Conservation (phyloP, 2,797 vertebrate genomes). For the Carapus acus region DNA sequence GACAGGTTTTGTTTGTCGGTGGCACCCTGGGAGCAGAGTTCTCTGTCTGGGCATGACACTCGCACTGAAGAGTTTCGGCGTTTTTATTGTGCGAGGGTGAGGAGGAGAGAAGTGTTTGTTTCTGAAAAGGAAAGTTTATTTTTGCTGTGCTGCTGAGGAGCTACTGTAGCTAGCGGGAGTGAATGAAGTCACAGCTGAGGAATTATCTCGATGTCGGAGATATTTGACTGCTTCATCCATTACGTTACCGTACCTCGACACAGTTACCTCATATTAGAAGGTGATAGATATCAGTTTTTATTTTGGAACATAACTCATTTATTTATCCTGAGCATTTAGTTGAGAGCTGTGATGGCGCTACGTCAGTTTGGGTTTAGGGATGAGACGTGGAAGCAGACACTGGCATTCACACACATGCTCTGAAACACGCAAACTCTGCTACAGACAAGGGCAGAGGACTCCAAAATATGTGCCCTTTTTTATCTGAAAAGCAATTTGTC, state of each 20-base stretch:
- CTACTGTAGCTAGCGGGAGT: conserved; percentile 28
- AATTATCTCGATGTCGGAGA: conserved; percentile 16
- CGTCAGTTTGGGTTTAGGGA: too few species aligned
- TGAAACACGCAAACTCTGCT: too few species aligned
- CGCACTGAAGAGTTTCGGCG: conserved; percentile 54
- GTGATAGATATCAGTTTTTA: not conserved
- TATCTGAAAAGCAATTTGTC: conserved; percentile 3
- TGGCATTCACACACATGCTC: too few species aligned
- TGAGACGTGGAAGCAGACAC: too few species aligned
- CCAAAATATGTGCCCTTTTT: not conserved
- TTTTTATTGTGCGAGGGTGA: conserved; percentile 35
- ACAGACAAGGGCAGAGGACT: too few species aligned
- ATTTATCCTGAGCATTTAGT: too few species aligned
- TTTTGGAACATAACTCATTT: not conserved
- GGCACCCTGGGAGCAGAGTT: conserved; percentile 55
- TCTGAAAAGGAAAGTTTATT: conserved; percentile 17
- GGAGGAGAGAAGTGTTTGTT: conserved; percentile 17
- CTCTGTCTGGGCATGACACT: conserved; percentile 57
- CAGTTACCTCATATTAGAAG: not conserved
- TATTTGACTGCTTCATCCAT: not conserved
- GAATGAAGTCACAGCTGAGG: conserved; percentile 29
- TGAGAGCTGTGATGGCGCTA: too few species aligned
- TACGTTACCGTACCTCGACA: not conserved
- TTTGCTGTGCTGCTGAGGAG: conserved; percentile 26
- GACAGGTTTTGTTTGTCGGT: conserved; percentile 66